phyloP scores from a whole-genome alignment of 1,140 invertebrate genomes.

The Homalodisca vitripennis region DNA sequence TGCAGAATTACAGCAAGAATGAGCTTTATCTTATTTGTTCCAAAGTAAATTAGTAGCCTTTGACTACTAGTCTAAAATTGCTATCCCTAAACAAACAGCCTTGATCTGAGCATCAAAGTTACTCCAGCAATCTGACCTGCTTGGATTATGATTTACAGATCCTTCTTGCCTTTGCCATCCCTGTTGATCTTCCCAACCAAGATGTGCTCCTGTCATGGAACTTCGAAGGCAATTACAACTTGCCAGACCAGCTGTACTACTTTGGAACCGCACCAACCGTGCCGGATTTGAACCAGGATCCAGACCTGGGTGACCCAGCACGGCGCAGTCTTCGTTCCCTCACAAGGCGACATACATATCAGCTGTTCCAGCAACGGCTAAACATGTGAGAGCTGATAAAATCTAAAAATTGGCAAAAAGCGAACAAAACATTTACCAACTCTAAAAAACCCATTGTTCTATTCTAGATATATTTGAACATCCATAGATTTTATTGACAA shows the following conservation, averaged over 20 bases:
- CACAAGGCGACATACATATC: constrained; percentile 3
- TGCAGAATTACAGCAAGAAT: no score
- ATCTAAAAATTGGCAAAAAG: no score
- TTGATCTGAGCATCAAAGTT: background rate
- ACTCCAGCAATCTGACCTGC: background rate
- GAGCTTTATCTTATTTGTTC: no score
- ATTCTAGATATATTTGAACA: no score
- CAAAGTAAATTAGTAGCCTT: no score
- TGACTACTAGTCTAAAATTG: no score
- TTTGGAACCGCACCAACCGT: constrained; percentile 32
- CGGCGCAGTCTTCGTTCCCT: constrained; percentile 13
- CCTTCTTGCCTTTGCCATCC: constrained; percentile 67
- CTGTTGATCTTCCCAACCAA: constrained; percentile 64
- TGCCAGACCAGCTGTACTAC: constrained; percentile 46
- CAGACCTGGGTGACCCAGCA: background rate
- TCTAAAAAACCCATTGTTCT: no score
- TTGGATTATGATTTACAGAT: constrained; percentile 51
- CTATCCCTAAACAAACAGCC: no score
- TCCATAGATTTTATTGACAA: no score
- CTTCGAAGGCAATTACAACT: constrained; percentile 68
- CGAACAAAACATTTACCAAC: no score
- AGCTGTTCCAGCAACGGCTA: background rate
- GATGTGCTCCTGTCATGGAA: constrained; percentile 72
- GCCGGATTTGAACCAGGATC: constrained; percentile 16
- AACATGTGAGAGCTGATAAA: no score